Percentiles rank a stretch among this genome's conserved stretches.
Evolutionary conservation across 1,140 invertebrate species (phyloP).

Genomic region (Cataglyphis hispanica): DNA sequence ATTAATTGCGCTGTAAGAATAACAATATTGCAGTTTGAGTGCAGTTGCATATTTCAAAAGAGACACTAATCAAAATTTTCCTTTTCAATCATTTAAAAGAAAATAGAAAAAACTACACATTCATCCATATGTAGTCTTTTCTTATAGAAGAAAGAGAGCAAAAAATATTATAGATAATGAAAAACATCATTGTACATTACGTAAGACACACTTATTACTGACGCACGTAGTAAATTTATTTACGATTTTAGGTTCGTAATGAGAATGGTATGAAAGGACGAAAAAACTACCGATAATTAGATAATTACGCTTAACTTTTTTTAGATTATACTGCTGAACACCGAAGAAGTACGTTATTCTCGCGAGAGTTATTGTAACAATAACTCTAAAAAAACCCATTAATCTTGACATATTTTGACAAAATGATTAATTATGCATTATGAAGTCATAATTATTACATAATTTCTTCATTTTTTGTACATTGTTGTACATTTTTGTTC

Average conservation of each 20-base stretch:
- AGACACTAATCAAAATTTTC: constrained; percentile 44
- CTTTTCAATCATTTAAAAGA: neutral
- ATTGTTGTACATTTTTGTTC: neutral
- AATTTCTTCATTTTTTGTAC: neutral
- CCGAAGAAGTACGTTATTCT: neutral
- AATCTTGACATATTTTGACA: neutral
- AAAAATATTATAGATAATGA: constrained; percentile 9
- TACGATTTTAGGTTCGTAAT: constrained; percentile 1
- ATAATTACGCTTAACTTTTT: neutral
- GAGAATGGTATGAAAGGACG: neutral
- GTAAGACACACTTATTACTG: constrained; percentile 59
- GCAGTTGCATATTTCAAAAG: neutral
- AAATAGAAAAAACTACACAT: neutral
- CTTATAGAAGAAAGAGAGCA: neutral
- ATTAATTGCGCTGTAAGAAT: constrained; percentile 2
- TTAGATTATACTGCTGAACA: constrained; percentile 4
- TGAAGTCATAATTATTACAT: neutral
- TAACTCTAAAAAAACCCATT: neutral
- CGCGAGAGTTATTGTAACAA: neutral
- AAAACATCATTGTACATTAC: constrained; percentile 23
- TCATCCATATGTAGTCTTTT: neutral
- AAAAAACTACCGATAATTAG: neutral
- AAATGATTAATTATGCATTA: neutral
- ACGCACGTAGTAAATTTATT: constrained; percentile 61
- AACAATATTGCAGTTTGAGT: constrained; percentile 2